Base-by-base conservation (phyloP, 2,797 vertebrate species). In the Eulemur coronatus region DNA sequence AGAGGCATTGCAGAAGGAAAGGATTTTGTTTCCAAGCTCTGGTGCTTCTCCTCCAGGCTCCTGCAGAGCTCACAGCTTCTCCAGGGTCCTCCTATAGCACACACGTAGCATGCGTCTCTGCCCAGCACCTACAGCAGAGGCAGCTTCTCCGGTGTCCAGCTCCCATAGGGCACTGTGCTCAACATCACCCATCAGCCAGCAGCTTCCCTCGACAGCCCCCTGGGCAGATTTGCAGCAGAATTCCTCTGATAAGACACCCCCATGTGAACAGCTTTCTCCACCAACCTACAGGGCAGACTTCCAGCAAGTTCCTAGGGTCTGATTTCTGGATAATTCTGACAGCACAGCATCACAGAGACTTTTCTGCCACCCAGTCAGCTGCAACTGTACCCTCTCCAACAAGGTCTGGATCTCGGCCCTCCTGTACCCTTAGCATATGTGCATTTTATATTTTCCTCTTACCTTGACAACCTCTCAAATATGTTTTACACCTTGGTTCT, bases 251-350 rank as follows among this genome's bases (percentile, higher is more conserved):
- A 30, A 92, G 76, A 79, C 15, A 57, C 43, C 69, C 79, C 87
- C 22, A 57, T 76, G 85, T 50, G 84, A 94, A 57, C 18, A 94
- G 75, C 70, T 63, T 93, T 92, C 18, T 67, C 92, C 87, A 91
- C 41, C 10, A 52, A 41, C 82, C 52, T 65, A 35, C 78, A 95
- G 18, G 30, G 55, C 48, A 92, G 59, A 61, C 72, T 84, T 69
- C 65, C 95, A 92, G 52, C 72, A 94, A 67, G 41, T 57, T 88
- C 81, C 70, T 70, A n/a, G 55, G 63, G 57, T 26, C 14, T 70
- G 76, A 55, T 92, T 89, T 90, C 78, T 73, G 84, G 93, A 82
- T 75, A 41, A 82, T 59, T 94, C 93, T 89, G 72, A 88, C 80
- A 87, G 33, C 17, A 86, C 35, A 80, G 84, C 35, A 78, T 69